Evolutionary conservation across 2,797 vertebrate species (phyloP), one percentile per base, ranked within the genome.

Genomic region (Cetoscarus ocellatus): DNA sequence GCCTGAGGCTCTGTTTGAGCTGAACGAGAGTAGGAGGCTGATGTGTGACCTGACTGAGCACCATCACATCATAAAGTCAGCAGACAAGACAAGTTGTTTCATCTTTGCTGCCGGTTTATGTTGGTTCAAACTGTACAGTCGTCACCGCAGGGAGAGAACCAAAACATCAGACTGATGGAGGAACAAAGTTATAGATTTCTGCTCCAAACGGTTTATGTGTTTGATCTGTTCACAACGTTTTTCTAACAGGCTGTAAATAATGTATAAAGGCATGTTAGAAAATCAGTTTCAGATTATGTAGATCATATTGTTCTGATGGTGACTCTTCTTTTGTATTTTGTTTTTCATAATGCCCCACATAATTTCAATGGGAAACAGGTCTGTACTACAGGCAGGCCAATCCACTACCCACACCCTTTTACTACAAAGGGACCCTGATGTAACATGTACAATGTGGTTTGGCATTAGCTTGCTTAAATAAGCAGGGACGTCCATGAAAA

Each of bases 151-250:
- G 27, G 60, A 61, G 9, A 15, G 17, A 42, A 64, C 51, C 70
- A n/a, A 49, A 58, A 7, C 35, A 44, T 75, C 68, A 64, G 77
- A 40, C 64, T 64, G 44, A 56, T 48, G 61, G 12, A 51, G 53
- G 44, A 67, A 45, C 58, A 40, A 64, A 19, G 18, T 68, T 59
- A 73, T 66, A 51, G 74, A 75, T 75, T 81, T 71, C 34, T 79
- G 61, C 70, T 51, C 38, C 27, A 38, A 61, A 56, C 39, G 44
- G 50, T 51, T 56, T 17, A 38, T 44, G 43, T 14, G 43, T 70
- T 48, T 73, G 70, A 79, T 77, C 19, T 73, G 64, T 60, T 72
- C 61, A 68, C 51, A 40, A 9, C 51, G 40, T 14, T 39, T 39
- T 34, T 7, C 8, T 61, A 34, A 15, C 6, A 43, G 17, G 0